Evolutionary conservation across 1,140 invertebrate genomes (phyloP).

Genomic region (Monochamus saltuarius): DNA sequence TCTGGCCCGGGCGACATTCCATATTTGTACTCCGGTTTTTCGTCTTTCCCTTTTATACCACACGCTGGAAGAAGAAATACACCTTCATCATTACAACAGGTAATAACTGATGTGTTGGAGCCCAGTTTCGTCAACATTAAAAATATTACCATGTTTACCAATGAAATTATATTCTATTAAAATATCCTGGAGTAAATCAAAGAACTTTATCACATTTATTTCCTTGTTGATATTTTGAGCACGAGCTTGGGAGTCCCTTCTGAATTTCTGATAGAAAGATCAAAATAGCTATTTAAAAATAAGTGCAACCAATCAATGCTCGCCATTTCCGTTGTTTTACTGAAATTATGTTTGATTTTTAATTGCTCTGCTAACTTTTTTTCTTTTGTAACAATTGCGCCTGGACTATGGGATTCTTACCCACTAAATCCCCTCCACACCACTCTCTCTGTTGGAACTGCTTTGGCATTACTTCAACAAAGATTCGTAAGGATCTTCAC

Average conservation of each 20-base stretch:
- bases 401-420: too few relatives aligned
- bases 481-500: too few relatives aligned
- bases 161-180: conserved; percentile 31
- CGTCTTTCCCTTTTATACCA: conserved; percentile 35
- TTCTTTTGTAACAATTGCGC: too few relatives aligned
- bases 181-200: conserved; percentile 41
- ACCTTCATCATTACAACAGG: conserved; percentile 26
- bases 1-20: conserved; percentile 38
- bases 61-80: conserved; percentile 27
- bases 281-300: conserved; percentile 47
- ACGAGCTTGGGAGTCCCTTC: conserved; percentile 44
- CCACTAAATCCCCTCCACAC: too few relatives aligned
- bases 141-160: conserved; percentile 46
- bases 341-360: conserved; percentile 14
- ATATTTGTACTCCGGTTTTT: conserved; percentile 35
- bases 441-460: too few relatives aligned
- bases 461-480: too few relatives aligned
- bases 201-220: conserved; percentile 46
- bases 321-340: conserved; percentile 30
- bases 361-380: too few relatives aligned
- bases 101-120: conserved; percentile 42
- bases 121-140: conserved; percentile 51
- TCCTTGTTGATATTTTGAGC: conserved; percentile 37
- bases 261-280: conserved; percentile 42
- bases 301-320: conserved; percentile 33